Conservation (phyloP, 2,888 invertebrate genomes). For the Sphaeridia pumilis region DNA sequence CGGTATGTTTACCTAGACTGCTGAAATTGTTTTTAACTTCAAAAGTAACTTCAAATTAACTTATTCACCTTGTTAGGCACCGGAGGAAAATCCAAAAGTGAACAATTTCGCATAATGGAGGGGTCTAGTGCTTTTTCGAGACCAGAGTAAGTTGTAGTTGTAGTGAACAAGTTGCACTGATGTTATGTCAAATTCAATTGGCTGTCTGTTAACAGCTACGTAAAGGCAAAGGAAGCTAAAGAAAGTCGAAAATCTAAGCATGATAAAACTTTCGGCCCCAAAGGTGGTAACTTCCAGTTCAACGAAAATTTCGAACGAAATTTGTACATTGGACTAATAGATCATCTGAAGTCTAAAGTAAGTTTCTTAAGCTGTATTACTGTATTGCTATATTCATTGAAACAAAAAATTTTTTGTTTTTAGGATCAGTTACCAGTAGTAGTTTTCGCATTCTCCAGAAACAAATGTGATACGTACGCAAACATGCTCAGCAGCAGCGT, state of each 20-base stretch:
- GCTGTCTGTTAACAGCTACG: constrained; percentile 15
- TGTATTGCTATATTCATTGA: background rate
- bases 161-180: no score
- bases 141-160: constrained; percentile 46
- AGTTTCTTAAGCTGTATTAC: background rate
- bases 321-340: constrained; percentile 69
- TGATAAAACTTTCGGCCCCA: constrained; percentile 30
- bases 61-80: no score
- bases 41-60: no score
- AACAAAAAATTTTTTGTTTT: constrained; percentile 10
- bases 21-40: no score
- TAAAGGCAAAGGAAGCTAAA: constrained; percentile 31
- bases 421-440: constrained; percentile 82
- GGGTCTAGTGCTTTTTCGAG: constrained; percentile 59
- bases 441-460: constrained; percentile 82
- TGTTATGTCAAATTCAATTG: background rate
- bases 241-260: constrained; percentile 23
- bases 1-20: no score
- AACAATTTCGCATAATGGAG: constrained; percentile 67
- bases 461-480: constrained; percentile 62
- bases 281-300: constrained; percentile 17
- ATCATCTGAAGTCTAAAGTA: constrained; percentile 57
- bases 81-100: constrained; percentile 52
- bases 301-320: constrained; percentile 59
- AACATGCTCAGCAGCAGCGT: constrained; percentile 44